Evolutionary conservation across 2,797 vertebrate genomes (phyloP), one percentile per base, ranked within the genome.

Genomic region (Ibycter americanus): DNA sequence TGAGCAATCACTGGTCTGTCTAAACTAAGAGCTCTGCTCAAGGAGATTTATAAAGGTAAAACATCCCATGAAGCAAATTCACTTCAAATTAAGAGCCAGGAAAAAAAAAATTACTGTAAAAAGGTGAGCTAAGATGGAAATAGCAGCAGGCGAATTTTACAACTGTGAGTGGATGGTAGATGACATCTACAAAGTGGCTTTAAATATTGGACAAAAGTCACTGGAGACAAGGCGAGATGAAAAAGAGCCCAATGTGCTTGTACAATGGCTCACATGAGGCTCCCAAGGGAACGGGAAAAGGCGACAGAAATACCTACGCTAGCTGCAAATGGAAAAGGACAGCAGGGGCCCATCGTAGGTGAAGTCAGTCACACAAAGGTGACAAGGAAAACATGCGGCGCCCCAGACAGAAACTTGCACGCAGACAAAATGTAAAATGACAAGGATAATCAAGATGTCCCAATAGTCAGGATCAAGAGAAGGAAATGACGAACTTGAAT

Each of bases 361-460:
- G 66, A 85, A 73, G 58, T 52, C 84, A 66, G 55, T 17, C 42
- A 55, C 73, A 71, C 73, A 83, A 95, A 91, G 55, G 65, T 83
- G 74, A 90, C 74, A 71, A 78, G 71, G 46, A 78, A 90, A 96
- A 90, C 81, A 81, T 51, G 71, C 1, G 52, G 84, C 8, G 17
- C 47, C 36, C 67, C 70, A 51, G 77, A 74, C 21, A 71, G 70
- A 78, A 82, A 86, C 21, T 85, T 93, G 77, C 81, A 72, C 9
- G 32, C 47, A 77, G 79, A 40, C 38, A 91, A 76, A 80, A 61
- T 22, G 27, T n/a, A 47, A 81, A 84, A 71, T 17, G 32, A 61
- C 55, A 71, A 11, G 32, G 59, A 90, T 52, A 54, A 87, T 81
- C 79, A 68, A 91, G 70, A 56, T 32, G 23, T 52, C 27, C 29